Evolutionary conservation across 1,140 invertebrate genomes (phyloP), one percentile per base, ranked within the genome.

Genomic region (Aphis gossypii): DNA sequence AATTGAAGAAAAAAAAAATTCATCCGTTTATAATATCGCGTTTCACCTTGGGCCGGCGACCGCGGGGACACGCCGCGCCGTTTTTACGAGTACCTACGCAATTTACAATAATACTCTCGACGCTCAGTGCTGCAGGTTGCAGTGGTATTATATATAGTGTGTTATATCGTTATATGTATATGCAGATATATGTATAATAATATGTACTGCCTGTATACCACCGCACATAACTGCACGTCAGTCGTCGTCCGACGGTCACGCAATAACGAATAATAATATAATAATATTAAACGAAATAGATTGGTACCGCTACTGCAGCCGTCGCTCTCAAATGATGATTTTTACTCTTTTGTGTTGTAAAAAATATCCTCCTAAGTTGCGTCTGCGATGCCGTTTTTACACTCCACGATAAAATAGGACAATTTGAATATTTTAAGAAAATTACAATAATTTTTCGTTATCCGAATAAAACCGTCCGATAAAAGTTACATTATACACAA

Each of bases 11-110:
- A 83, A 83, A 83, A 83, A 84, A 84, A 44, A 84, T 41, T 41
- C 41, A 41, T 84, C 41, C 41, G 83, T 44, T 84, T 84, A 84
- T 84, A 84, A 84, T 84, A 84, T 84, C 41, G 41, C 83, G 41
- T 84, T 84, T 84, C 83, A 84, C 83, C 83, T 84, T 84, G 83
- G 41, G 23, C 83, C 83, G 83, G 23, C 23, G 21, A 38, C 21
- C 82, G 38, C 21, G 38, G 38, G 83, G 23, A 84, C 21, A 84
- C 38, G 23, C 30, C 60, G 30, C 14, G 30, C 9, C 38, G 83
- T 84, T 84, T 84, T 84, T 84, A 84, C 38, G 83, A 84, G 83
- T 84, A 38, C 35, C 38, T 41, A 84, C 41, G 83, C 83, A 84
- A 84, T 84, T 84, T 84, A 84, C 38, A 84, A 84, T 84, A 84